Evolutionary conservation across 2,888 invertebrate genomes (phyloP).

Genomic region (Caenorhabditis wallacei): DNA sequence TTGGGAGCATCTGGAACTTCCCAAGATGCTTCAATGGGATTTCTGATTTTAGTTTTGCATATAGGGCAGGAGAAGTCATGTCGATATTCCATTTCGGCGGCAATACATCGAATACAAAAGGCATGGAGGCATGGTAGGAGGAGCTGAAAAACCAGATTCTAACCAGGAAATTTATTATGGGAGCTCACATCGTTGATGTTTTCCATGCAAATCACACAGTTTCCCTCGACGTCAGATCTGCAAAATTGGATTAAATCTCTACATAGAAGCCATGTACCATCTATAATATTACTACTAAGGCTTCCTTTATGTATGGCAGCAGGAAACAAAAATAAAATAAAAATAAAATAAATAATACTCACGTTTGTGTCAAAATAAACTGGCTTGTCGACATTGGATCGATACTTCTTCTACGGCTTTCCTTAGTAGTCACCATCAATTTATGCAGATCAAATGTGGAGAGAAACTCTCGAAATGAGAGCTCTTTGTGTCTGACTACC

Average conservation of each 20-base stretch:
- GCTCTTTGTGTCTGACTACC: slow-evolving; percentile 41
- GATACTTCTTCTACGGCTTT: not conserved
- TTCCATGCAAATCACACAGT: slow-evolving; percentile 73
- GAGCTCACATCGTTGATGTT: slow-evolving; percentile 66
- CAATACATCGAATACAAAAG: slow-evolving; percentile 68
- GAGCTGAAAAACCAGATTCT: slow-evolving; percentile 38
- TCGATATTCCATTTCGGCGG: slow-evolving; percentile 65
- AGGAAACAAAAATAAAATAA: no score
- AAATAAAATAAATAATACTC: slow-evolving; percentile 28
- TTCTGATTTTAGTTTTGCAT: slow-evolving; percentile 60
- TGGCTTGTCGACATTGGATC: slow-evolving; percentile 65
- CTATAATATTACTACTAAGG: no score
- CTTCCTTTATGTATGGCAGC: no score
- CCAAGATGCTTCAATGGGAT: slow-evolving; percentile 70
- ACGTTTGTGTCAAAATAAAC: slow-evolving; percentile 68
- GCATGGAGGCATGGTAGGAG: slow-evolving; percentile 71
- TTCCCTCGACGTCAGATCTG: slow-evolving; percentile 69
- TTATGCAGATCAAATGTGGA: slow-evolving; percentile 61
- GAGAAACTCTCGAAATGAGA: slow-evolving; percentile 61
- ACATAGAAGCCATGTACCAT: no score
- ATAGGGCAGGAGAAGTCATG: slow-evolving; percentile 69
- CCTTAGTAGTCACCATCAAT: slow-evolving; percentile 39
- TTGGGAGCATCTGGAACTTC: slow-evolving; percentile 69
- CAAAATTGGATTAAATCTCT: not conserved
- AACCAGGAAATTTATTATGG: not conserved